phyloP scores from a whole-genome alignment of 2,113 vertebrate genomes.

The Antigone vipio region DNA sequence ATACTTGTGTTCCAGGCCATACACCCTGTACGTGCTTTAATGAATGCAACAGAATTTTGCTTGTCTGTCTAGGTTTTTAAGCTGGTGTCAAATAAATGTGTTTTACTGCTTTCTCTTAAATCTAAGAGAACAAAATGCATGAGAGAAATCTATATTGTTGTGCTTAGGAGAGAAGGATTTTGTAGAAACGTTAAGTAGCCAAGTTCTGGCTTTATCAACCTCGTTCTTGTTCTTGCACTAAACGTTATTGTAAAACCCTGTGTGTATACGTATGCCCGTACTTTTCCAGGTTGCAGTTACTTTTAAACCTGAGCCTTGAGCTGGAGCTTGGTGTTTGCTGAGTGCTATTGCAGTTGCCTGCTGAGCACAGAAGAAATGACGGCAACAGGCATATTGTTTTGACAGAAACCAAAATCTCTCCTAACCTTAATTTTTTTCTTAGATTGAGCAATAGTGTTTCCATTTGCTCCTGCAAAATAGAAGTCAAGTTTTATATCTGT shows the following conservation, averaged over 20 bases:
- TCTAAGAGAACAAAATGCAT: background rate
- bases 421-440: background rate
- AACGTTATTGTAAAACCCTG: background rate
- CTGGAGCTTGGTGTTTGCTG: background rate
- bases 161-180: background rate
- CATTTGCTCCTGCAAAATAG: background rate
- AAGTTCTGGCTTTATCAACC: background rate
- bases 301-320: background rate
- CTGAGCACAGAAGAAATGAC: background rate
- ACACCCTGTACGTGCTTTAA: background rate
- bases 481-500: background rate
- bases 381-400: background rate
- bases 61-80: background rate
- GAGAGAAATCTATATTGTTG: background rate
- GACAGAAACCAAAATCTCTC: background rate
- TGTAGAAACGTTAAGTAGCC: background rate
- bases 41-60: background rate
- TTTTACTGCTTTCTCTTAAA: background rate
- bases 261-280: background rate
- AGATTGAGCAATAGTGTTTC: background rate
- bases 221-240: background rate
- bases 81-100: background rate
- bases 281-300: background rate
- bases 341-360: background rate
- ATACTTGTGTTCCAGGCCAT: background rate